These are phyloP conservation scores for Sterrhoptilus dennistouni DNA, from an alignment of 2,113 vertebrate genomes.

Conservation along the genomic window DNA sequence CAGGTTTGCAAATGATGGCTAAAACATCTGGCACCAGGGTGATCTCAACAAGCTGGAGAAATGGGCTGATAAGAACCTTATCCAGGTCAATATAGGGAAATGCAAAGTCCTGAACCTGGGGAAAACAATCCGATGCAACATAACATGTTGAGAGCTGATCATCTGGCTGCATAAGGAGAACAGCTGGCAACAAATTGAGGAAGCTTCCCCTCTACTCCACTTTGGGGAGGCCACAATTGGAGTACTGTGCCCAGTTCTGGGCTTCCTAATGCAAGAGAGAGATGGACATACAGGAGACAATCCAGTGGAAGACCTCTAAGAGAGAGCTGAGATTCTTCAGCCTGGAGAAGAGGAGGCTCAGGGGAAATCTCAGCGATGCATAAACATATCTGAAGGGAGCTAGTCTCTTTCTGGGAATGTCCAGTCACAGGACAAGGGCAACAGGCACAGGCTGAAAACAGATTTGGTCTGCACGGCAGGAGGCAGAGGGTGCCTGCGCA, in stretches of 20 bases:
- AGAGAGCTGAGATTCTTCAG: background rate
- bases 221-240: background rate
- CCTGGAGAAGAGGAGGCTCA: background rate
- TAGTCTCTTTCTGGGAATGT: background rate
- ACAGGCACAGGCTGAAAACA: background rate
- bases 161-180: background rate
- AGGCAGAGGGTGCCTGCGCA: fast-evolving
- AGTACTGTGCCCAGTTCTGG: background rate
- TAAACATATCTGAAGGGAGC: background rate
- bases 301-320: background rate
- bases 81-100: background rate
- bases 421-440: background rate
- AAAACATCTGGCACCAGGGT: background rate
- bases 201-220: background rate
- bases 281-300: too few relatives aligned
- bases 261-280: background rate
- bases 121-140: background rate
- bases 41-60: background rate
- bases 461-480: background rate
- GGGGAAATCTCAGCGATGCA: background rate
- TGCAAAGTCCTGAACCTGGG: background rate
- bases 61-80: background rate
- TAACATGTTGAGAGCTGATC: background rate
- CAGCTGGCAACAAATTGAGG: background rate
- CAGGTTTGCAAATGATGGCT: background rate